Percentiles rank a stretch among this genome's conserved stretches.
These are phyloP conservation scores for Octomys mimax DNA, from an alignment of 2,797 vertebrate species.

Conservation along the genomic window DNA sequence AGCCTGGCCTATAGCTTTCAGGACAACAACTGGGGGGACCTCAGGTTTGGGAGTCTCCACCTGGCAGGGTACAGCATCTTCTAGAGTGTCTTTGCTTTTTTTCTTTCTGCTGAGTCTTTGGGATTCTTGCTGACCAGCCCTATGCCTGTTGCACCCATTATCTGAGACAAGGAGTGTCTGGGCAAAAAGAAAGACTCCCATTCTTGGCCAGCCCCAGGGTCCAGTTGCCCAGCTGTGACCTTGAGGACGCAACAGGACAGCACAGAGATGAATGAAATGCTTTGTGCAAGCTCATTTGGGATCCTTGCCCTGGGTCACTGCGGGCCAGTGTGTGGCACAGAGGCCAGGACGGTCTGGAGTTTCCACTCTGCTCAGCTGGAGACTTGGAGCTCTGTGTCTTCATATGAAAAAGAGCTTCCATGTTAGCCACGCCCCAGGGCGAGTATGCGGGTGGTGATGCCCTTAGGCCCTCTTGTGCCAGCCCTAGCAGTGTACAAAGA, in stretches of 20 bases:
- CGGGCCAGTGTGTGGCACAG: fast-evolving
- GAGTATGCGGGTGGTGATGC: background rate
- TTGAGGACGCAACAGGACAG: background rate
- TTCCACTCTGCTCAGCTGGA: fast-evolving
- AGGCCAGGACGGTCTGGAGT: background rate
- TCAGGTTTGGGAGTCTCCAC: background rate
- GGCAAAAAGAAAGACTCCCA: background rate
- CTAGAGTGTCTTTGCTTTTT: background rate
- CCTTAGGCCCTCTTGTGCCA: fast-evolving
- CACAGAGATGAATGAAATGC: background rate
- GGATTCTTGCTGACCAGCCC: background rate
- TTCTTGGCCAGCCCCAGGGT: background rate
- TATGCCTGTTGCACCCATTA: background rate
- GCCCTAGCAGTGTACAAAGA: background rate
- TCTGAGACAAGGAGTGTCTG: background rate
- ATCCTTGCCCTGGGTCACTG: background rate
- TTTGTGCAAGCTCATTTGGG: background rate
- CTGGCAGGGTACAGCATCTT: background rate
- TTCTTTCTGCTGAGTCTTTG: background rate
- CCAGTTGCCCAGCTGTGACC: background rate
- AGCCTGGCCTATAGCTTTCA: background rate
- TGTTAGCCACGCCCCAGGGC: fast-evolving
- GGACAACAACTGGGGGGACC: background rate
- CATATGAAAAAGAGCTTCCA: background rate
- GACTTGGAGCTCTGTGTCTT: background rate